Base-by-base conservation (phyloP, 2,113 vertebrate genomes). In the Balaenoptera acutorostrata region DNA sequence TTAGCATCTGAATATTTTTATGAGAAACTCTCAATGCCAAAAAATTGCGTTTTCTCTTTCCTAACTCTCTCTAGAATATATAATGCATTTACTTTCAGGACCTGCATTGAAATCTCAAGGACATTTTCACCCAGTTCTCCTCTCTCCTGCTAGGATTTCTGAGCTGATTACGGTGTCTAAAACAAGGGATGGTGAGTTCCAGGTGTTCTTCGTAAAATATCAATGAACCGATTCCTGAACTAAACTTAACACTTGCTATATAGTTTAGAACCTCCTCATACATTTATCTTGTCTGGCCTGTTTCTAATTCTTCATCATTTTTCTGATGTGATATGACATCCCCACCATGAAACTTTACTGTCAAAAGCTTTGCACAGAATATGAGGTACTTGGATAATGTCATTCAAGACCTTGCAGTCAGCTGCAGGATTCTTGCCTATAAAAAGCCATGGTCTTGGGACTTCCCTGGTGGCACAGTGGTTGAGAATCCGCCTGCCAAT, bases 91-190 rank as follows among this genome's bases (percentile, higher is more conserved):
- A 77, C 29, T 69, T 93, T 87, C 86, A 99, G 98, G 99, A 57
- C 98, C 98, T 39, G 94, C 98, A 61, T 97, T 97, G 98, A 98
- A 97, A 96, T 55, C 97, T 80, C 95, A 97, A 93, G 98, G 96
- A 80, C 74, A 61, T 20, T 72, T 96, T 88, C 63, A 98, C 84
- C 98, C 98, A 44, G 3, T 99, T 75, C 89, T 99, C 57, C 98
- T 99, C 83, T 98, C 98, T 75, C 98, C 98, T 69, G 96, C 96
- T n/a, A 97, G 98, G 81, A 97, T 99, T 95, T 71, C 96, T 81
- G 98, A 99, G 82, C 97, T 99, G 75, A 96, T 88, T 5, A 17
- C 63, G 33, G 95, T 98, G 8, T 96, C 75, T 15, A 93, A 96
- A 95, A 92, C 82, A 55, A 95, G 90, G 11, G 91, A 92, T 1